Evolutionary conservation across 2,797 vertebrate species (phyloP), one percentile per base, ranked within the genome.

Genomic region (Onychomys leucogaster): DNA sequence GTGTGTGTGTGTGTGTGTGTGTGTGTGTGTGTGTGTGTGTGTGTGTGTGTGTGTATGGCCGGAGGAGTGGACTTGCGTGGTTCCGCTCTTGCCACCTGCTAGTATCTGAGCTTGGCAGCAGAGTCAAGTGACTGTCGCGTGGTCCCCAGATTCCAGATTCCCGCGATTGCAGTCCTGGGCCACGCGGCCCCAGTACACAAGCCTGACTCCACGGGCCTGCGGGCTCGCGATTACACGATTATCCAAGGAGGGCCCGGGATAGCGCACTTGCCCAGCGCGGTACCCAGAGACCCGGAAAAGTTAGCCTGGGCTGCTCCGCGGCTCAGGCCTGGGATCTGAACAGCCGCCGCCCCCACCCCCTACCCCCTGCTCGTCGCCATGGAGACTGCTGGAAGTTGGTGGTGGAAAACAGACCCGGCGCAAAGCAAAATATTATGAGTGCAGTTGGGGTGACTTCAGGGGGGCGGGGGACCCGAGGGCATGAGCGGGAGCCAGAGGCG

Each of bases 401-500:
- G 95, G 97, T 89, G 93, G 96, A 97, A 98, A 98, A 99, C 98
- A 98, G 98, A 98, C 98, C 96, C 95, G 94, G 94, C 96, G 91
- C 96, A 94, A 98, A 94, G 98, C 97, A 97, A 98, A 98, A 98
- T 98, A 98, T 98, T 98, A 98, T 97, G 98, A 98, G 98, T 98
- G 98, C 98, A 97, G 98, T 98, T 98, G 98, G 99, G 97, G 98
- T 98, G 97, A 98, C 97, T 98, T 98, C 98, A 98, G 98, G 98
- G 97, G 98, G 98, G 98, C 98, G 95, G 98, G 98, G 98, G 97
- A 78, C 96, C 84, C 88, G 93, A 95, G 98, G 98, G 98, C 99
- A 98, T 97, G 98, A 98, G 99, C 96, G 98, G 98, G 98, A 98
- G 97, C 96, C 98, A 98, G 98, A 99, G 98, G 96, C 97, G 97